Evolutionary conservation across 1,140 invertebrate species (phyloP), one percentile per base, ranked within the genome.

Genomic region (Solenopsis invicta): DNA sequence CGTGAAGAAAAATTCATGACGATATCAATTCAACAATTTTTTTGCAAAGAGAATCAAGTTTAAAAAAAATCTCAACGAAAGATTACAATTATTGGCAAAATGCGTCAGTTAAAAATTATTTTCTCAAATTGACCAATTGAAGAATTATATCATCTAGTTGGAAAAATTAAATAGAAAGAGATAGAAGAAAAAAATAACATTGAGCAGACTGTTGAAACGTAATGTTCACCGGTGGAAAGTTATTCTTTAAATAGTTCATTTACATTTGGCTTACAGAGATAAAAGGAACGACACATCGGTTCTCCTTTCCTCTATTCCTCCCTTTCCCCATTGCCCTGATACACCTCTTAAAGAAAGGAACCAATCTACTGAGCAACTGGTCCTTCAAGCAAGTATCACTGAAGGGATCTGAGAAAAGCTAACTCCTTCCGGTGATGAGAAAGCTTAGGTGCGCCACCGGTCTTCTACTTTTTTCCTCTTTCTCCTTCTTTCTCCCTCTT

Each of bases 301-400:
- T 81, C 64, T 34, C 50, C 10, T 81, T 81, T 56, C 13, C 24
- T 81, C 50, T 56, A 45, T 59, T 81, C 45, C 64, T 71, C n/a
- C 34, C 48, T 78, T 69, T 81, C 76, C 8, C 29, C 76, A 52
- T 80, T 29, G 45, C 48, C 34, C 52, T 81, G 66, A 81, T 81
- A 81, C 78, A 81, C 64, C 64, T 71, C 78, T 81, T 81, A 81
- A 81, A 50, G 50, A 34, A 71, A 71, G 78, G 66, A 81, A 81
- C 78, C 78, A 81, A 81, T 81, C 78, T 81, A 81, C 78, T 81
- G 78, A 81, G 64, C 78, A 81, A 81, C 78, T 81, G 78, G 66
- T 81, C 50, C 64, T 71, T 81, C 50, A 81, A 81, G 78, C 78
- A 81, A 71, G 64, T 71, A 81, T 81, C 78, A 81, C 37, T 56